Base-by-base conservation (phyloP, 2,888 invertebrate species). In the Fissipunctia ypsillon region DNA sequence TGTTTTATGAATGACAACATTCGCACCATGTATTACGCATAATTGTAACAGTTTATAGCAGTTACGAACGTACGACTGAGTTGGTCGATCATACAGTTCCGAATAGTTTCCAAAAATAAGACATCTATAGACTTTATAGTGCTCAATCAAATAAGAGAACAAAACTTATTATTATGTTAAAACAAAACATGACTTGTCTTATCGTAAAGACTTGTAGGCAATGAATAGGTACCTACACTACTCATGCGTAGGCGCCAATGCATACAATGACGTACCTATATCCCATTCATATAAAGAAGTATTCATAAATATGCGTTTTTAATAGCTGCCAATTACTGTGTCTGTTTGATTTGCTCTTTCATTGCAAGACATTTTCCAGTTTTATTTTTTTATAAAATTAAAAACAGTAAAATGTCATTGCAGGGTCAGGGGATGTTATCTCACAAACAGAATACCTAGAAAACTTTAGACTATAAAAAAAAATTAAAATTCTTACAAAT, bases 161-260 rank as follows among this genome's bases (percentile, higher is more conserved):
- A 41, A 28, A 25, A 9, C 16, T n/a, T 43, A 22, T 19, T 25
- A n/a, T 3, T 68, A 48, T 0, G 38, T 19, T 19, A 31, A 22
- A 12, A 12, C 48, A 31, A 2, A 12, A 25, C 7, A 41, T 22
- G 3, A 22, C 31, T 38, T 31, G 7, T 56, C 10, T 22, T 73
- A 43, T 16, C 16, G 5, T 43, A 43, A 41, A 1, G 28, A 73
- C 10, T 22, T 48, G 1, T 16, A 45, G 28, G 5, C 14, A 45
- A 45, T 31, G 16, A 22, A 35, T 52, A 35, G 22, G 31, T n/a
- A 35, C 14, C 6, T 16, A 43, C n/a, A 0, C 19, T 12, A 16
- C 0, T 12, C 0, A 35, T 43, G 41, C 19, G 54, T 69, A 69
- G 69, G 76, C 69, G 78, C 68, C 75, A 25, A 25, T 45, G 25